Evolutionary conservation across 2,113 vertebrate species (phyloP), one percentile per base, ranked within the genome.

Genomic region (Myrmecophaga tridactyla): DNA sequence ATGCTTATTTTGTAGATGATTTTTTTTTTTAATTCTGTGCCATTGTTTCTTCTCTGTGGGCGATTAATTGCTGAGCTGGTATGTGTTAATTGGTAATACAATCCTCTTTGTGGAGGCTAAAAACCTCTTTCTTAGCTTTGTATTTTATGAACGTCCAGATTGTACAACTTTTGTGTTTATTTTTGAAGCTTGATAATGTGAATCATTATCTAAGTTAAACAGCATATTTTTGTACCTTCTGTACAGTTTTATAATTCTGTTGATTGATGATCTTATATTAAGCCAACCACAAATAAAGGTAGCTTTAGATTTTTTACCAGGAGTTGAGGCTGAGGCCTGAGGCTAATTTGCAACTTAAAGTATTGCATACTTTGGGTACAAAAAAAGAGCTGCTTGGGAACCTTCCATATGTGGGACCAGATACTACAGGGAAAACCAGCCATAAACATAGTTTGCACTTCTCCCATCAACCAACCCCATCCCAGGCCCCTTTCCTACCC

Each of bases 151-250:
- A 98, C n/a, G 98, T 94, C 96, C 97, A 97, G 92, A 96, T 86
- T 94, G 96, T 97, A 97, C 96, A 97, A 83, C 88, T 98, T 97
- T 92, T 88, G 51, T 20, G 63, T 97, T 89, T 96, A 96, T 98
- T 98, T 98, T 96, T n/a, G 96, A 98, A 98, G 97, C 96, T 97
- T 62, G 80, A 96, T 95, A 95, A 94, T 90, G 36, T 34, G 93
- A 96, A 85, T 98, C 96, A 96, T 97, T 83, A 97, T 76, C 96
- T 77, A 97, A 97, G 98, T 78, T 69, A 56, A 98, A 96, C 87
- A 91, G 96, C 97, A 51, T 98, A 98, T 98, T 98, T 98, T 98
- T 98, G 92, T 98, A 98, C 96, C 94, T 98, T 86, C 94, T 75
- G 97, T 98, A 98, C 97, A 98, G 96, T 98, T 98, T 98, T 98